These are phyloP conservation scores for Corythucha ciliata DNA, from an alignment of 2,888 invertebrate species.

Conservation along the genomic window DNA sequence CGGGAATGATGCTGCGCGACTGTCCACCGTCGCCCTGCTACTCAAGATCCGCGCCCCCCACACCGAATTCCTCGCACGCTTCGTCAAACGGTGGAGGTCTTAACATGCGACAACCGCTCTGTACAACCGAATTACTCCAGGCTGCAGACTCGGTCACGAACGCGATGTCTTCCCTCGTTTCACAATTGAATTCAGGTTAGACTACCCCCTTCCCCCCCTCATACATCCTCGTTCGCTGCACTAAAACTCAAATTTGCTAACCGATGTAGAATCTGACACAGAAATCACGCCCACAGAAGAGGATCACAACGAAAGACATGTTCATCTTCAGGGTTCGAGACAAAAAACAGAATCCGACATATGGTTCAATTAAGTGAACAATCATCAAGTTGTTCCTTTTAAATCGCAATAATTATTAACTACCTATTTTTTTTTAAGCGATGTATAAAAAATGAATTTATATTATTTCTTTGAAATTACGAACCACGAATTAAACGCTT, in stretches of 20 bases:
- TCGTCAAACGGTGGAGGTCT: no score
- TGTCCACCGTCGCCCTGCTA: no score
- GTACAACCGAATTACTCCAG: constrained; percentile 75
- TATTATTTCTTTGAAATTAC: no score
- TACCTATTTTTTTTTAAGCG: no score
- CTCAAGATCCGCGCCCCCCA: constrained; percentile 46
- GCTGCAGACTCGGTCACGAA: constrained; percentile 96
- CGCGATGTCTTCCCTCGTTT: constrained; percentile 94
- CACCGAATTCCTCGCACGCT: constrained; percentile 42
- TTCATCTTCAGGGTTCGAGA: neutral
- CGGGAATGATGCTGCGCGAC: constrained; percentile 30
- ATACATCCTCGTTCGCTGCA: neutral
- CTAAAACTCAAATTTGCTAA: neutral
- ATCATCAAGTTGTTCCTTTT: no score
- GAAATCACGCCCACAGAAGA: constrained; percentile 23
- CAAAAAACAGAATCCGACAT: no score
- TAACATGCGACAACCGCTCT: constrained; percentile 19
- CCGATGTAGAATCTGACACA: constrained; percentile 16
- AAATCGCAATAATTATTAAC: no score
- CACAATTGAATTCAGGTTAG: constrained; percentile 65
- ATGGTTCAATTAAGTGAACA: no score
- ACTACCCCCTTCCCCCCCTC: neutral
- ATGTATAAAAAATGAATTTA: no score
- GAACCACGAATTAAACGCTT: no score
- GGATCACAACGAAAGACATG: neutral